phyloP scores from a whole-genome alignment of 2,797 vertebrate genomes.

The Urosaurus nigricauda region DNA sequence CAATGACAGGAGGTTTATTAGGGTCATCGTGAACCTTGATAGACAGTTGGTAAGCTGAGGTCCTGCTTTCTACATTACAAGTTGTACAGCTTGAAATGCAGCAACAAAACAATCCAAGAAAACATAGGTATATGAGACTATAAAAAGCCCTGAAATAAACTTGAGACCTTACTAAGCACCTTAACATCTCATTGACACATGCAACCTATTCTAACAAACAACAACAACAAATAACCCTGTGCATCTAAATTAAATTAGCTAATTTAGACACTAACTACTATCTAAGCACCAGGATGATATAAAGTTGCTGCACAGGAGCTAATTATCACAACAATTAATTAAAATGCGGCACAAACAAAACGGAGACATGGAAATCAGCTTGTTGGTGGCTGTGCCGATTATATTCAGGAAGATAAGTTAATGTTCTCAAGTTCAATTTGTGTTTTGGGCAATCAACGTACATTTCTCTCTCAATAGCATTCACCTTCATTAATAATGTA shows the following conservation, averaged over 20 bases:
- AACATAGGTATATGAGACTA: background rate
- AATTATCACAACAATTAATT: conserved; percentile 59
- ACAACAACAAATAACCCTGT: background rate
- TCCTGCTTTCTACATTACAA: background rate
- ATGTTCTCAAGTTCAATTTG: conserved; percentile 40
- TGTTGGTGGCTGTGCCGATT: conserved; percentile 18
- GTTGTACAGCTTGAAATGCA: background rate
- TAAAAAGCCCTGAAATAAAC: background rate
- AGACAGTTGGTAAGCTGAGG: too few species aligned
- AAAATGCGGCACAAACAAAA: conserved; percentile 59
- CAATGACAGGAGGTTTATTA: background rate
- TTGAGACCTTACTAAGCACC: background rate
- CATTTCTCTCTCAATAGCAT: conserved; percentile 5
- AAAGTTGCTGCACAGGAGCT: conserved; percentile 40
- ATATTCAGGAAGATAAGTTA: conserved; percentile 48
- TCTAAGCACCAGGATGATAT: conserved; percentile 37
- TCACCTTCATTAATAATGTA: conserved; percentile 30
- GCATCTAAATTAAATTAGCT: conserved; percentile 50
- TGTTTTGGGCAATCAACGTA: conserved; percentile 38
- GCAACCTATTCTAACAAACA: conserved; percentile 49
- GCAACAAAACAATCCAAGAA: background rate
- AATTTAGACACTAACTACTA: conserved; percentile 46
- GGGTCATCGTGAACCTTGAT: background rate
- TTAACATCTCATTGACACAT: background rate
- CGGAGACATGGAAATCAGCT: conserved; percentile 52